Evolutionary conservation across 2,888 invertebrate genomes (phyloP), one percentile per base, ranked within the genome.

Genomic region (Priocnemis perturbator): DNA sequence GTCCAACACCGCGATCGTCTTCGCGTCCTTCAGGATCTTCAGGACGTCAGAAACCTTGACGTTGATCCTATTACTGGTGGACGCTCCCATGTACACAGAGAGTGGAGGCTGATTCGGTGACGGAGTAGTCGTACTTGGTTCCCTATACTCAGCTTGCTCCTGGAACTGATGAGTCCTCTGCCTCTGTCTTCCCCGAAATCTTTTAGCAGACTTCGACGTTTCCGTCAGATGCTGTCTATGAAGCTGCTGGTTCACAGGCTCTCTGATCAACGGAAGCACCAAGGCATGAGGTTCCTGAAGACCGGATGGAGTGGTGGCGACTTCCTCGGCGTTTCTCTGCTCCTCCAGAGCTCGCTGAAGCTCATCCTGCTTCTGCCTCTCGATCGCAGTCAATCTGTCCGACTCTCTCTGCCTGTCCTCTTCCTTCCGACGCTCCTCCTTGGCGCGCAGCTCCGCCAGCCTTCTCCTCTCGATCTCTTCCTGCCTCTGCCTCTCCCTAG

Each of bases 81-180:
- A n/a, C 90, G 69, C 76, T 0, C 86, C 91, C 90, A 96, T 92
- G 84, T 95, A 96, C 76, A 96, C 95, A 0, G 96, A 95, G 56
- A 96, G 87, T 0, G 96, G 96, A 0, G 96, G 96, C 85, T 96
- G 96, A 87, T 96, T 95, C 0, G 96, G 94, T 0, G 89, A 87
- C 0, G 89, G 86, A 0, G 86, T 65, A 2, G 80, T 77, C 0
- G 71, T 79, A 0, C 68, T 14, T 1, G 21, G 4, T 44, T 79
- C 77, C 3, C 71, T 67, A 20, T 80, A 76, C 53, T 48, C 69
- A 19, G 71, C 57, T 7, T 74, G 76, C 19, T 76, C 74, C 14
- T 81, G 83, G 19, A 75, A 74, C 1, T 63, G 15, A 5, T 74
- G 45, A 64, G 68, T 17, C 15, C 71, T 56, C 57, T 66, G 59